Conservation (phyloP, 2,888 invertebrate genomes). For the Plebejus argus region DNA sequence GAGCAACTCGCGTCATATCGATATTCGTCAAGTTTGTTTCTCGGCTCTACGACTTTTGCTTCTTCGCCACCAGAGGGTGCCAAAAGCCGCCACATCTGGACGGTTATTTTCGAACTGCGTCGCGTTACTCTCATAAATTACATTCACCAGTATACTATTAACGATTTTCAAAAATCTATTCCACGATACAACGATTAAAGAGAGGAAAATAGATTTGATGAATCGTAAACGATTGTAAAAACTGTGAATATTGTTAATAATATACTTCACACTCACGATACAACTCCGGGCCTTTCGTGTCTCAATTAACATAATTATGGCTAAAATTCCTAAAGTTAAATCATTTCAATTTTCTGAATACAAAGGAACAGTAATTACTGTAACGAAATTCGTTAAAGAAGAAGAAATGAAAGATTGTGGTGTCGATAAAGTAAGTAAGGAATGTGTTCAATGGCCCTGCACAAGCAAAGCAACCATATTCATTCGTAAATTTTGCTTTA, state of each 20-base stretch:
- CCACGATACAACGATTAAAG: neutral
- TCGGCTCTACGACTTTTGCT: slow-evolving; percentile 60
- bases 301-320: slow-evolving; percentile 39
- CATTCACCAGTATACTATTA: slow-evolving; percentile 46
- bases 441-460: slow-evolving; percentile 69
- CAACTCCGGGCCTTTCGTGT: slow-evolving; percentile 67
- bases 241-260: slow-evolving; percentile 50
- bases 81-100: slow-evolving; percentile 78
- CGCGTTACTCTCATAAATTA: slow-evolving; percentile 57
- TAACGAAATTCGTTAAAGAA: slow-evolving; percentile 48
- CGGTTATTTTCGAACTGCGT: slow-evolving; percentile 76
- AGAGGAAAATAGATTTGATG: slow-evolving; percentile 6
- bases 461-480: slow-evolving; percentile 76
- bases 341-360: neutral
- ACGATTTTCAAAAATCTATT: slow-evolving; percentile 41
- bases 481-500: slow-evolving; percentile 79
- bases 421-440: slow-evolving; percentile 44
- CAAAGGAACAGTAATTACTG: slow-evolving; percentile 16
- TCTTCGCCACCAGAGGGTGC: slow-evolving; percentile 68
- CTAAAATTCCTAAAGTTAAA: slow-evolving; percentile 23
- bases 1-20: slow-evolving; percentile 55
- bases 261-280: slow-evolving; percentile 52
- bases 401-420: slow-evolving; percentile 44
- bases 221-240: slow-evolving; percentile 20
- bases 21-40: slow-evolving; percentile 55